Conservation (phyloP, 2,113 vertebrate genomes). For the Trematocara variabile region DNA sequence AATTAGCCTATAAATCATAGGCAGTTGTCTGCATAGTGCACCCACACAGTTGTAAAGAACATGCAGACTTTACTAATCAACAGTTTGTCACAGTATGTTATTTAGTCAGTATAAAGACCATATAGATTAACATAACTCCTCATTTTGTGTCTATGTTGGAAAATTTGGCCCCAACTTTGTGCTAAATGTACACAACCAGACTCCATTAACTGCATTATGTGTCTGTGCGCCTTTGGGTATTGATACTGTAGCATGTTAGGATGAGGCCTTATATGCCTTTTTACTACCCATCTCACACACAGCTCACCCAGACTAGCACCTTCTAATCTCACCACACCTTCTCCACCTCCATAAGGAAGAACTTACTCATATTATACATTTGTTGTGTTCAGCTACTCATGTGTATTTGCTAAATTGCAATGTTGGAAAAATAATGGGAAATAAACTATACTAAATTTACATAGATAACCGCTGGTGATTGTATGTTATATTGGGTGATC, state of each 20-base stretch:
- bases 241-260: neutral
- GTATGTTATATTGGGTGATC: neutral
- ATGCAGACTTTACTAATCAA: neutral
- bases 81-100: neutral
- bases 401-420: neutral
- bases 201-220: neutral
- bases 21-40: neutral
- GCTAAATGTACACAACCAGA: neutral
- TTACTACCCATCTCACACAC: neutral
- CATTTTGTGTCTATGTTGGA: neutral
- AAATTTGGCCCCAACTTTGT: neutral
- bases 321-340: neutral
- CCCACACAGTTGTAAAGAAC: neutral
- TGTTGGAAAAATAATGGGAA: neutral
- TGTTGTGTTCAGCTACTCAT: neutral
- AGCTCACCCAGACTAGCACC: neutral
- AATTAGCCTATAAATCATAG: slow-evolving; percentile 37
- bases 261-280: neutral
- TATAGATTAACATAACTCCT: neutral
- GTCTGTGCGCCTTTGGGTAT: neutral
- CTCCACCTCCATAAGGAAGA: neutral
- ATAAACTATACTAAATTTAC: neutral
- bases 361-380: neutral
- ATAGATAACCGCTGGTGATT: neutral
- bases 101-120: neutral